Base-by-base conservation (phyloP, 2,797 vertebrate species). In the Pangasius mekongensis region DNA sequence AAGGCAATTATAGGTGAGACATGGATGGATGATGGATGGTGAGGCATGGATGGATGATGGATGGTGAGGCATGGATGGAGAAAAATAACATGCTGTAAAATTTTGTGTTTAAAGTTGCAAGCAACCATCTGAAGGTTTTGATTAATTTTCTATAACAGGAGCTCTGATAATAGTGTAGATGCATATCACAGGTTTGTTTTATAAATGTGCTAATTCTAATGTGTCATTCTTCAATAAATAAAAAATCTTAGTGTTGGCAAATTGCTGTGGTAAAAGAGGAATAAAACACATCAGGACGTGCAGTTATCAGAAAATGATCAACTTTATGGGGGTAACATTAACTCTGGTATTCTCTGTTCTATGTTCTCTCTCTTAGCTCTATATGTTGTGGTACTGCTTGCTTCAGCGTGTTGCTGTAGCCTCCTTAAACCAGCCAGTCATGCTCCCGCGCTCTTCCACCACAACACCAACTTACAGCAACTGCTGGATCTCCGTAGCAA, bases 401-500 rank as follows among this genome's bases (percentile, higher is more conserved):
- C 98, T 87, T 99, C 98, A 83, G 94, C 97, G 20, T 97, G 97
- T 78, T 99, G 97, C 74, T 98, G 98, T 84, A 97, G 97, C 92
- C 97, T 97, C 88, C 96, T 99, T 87, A 97, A 96, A 22, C 98
- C 98, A 0, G 98, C 98, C 54, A 98, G 98, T 93, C 97, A 97
- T 2, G 97, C 98, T 10, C 99, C 98, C 0, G 95, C 99, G 27
- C 95, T 99, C n/a, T 99, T 99, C 93, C 95, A 97, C 71, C 97
- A 95, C 0, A 97, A 99, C 91, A 99, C 98, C 22, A 99, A 99
- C 96, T 98, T 99, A 88, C 98, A 99, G 95, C 97, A 97, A 88
- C 96, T 99, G 7, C 95, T 99, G 90, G 98, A 98, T 91, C 97
- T 99, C 81, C 98, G 98, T 89, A 98, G 98, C 95, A 99, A 99